Evolutionary conservation across 1,140 invertebrate genomes (phyloP).

Genomic region (Anoplophora glabripennis): DNA sequence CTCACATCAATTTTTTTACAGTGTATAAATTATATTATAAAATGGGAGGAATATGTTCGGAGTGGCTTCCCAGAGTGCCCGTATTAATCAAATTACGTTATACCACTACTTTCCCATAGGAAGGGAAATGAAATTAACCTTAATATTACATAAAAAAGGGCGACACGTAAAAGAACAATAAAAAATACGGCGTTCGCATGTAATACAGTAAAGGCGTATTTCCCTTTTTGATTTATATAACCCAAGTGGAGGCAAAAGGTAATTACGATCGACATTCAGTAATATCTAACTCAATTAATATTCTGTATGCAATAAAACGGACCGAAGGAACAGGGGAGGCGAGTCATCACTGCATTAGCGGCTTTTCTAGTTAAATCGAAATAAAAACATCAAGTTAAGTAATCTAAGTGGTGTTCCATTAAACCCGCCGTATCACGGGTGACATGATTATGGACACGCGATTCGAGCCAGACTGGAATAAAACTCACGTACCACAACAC

Average conservation of each 20-base stretch:
- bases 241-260: neutral
- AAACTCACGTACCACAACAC: neutral
- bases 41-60: too few species aligned
- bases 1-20: too few species aligned
- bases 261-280: neutral
- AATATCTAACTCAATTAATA: slow-evolving; percentile 19
- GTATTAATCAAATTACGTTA: neutral
- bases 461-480: slow-evolving; percentile 2
- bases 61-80: too few species aligned
- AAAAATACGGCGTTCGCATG: too few species aligned
- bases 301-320: slow-evolving; percentile 17
- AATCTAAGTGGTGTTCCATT: slow-evolving; percentile 44
- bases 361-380: slow-evolving; percentile 34
- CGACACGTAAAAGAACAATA: too few species aligned
- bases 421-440: slow-evolving; percentile 37
- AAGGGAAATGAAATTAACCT: too few species aligned
- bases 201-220: too few species aligned
- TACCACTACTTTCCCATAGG: too few species aligned
- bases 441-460: slow-evolving; percentile 38
- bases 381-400: slow-evolving; percentile 43
- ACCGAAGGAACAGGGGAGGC: neutral
- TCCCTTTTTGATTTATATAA: too few species aligned
- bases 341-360: slow-evolving; percentile 32
- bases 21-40: too few species aligned
- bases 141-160: too few species aligned